Base-by-base conservation (phyloP, 2,113 vertebrate species). In the Athene noctua region DNA sequence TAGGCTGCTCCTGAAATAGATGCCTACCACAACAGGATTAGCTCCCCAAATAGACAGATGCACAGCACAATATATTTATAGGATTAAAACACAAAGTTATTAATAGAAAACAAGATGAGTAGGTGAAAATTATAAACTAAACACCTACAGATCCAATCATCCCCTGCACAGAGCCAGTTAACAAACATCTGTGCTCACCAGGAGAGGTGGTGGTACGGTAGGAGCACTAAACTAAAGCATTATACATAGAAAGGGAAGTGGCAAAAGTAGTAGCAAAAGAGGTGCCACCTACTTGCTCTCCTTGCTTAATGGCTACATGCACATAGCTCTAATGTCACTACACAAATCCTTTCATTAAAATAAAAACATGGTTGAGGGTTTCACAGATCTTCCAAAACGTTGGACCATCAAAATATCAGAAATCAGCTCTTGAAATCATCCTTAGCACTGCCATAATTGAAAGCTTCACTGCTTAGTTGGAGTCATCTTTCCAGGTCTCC, bases 1-100 rank as follows among this genome's bases (percentile, higher is more conserved):
- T 55, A 17, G 75, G 82, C 52, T 86, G 77, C 44, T 94, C 49
- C 80, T 72, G 88, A 97, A 94, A 96, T 51, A 95, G 93, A 86
- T 78, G 18, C 40, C 54, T 79, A 68, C 84, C 51, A n/a, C 78
- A 47, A 79, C 17, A 66, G 79, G 71, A 96, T 94, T 90, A 92
- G 59, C 52, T 96, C 63, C 54, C 62, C 66, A 82, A 72, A 94
- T 7, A 95, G 80, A 80, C n/a, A 88, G 71, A 81, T 49, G 66
- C 26, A 85, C 4, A 17, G 55, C 49, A 80, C 52, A 78, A 40
- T 74, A 58, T 70, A 88, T 57, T 94, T 73, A 70, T 16, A 42
- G 51, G 38, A 80, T 86, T 94, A 88, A 96, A 96, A 62, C 26
- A 91, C 4, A 4, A 66, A 67, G 71, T 80, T 94, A 91, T 86